Evolutionary conservation across 2,888 invertebrate species (phyloP), one percentile per base, ranked within the genome.

Genomic region (Ennomos erosarius): DNA sequence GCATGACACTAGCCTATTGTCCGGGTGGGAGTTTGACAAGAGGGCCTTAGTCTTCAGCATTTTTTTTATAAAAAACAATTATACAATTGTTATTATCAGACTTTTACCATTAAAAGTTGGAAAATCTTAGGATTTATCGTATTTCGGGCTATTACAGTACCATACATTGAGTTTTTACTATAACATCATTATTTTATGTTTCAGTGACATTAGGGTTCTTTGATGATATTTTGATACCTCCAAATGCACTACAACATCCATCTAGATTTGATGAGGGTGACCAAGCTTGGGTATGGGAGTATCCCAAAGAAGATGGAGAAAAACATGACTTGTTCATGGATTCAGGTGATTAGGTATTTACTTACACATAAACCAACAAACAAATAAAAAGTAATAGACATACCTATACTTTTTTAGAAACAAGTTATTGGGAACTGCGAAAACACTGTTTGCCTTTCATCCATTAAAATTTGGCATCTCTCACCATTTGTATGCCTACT

Each of bases 231-330:
- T 88, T 99, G 55, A 97, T 99, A 77, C 98, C 99, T 35, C 96
- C 98, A 0, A 96, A 96, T 78, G 96, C 97, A 39, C 89, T 99
- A 36, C 99, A 98, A 85, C 97, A 98, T 86, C 99, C 98, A 1
- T 98, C 98, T 0, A 94, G 96, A 71, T 99, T 98, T 86, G 97
- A 97, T 85, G 97, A 97, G 85, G 95, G 96, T 43, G 98, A 96
- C 86, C 98, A 98, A 88, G 96, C 97, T 0, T 99, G 99, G 99
- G 96, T 98, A 0, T 99, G 99, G 99, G 97, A 98, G 79, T 99
- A 99, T 83, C 96, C 97, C 33, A 94, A 95, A 53, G 96, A 96
- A 80, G 97, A 96, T 70, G 95, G 94, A 55, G 95, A 94, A 68
- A 96, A 95, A 77, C 98, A 98, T 90, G 97, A 98, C 81, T 93